A percentile compares a stretch with the other conserved stretches of the same genome.
Evolutionary conservation across 2,888 invertebrate genomes (phyloP).

Genomic region (Notodonta ziczac): DNA sequence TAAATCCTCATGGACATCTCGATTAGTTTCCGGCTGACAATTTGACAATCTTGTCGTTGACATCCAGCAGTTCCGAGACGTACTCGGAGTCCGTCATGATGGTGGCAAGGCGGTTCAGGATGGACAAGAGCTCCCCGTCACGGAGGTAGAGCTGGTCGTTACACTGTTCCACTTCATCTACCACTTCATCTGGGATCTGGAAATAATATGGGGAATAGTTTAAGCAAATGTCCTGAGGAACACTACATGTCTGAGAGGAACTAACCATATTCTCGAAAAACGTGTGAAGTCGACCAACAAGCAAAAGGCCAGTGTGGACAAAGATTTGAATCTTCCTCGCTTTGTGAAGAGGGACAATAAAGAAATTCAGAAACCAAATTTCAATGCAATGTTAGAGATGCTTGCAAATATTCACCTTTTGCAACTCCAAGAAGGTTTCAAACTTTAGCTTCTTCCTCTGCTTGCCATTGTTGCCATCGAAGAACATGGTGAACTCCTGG

Average conservation of each 20-base stretch:
- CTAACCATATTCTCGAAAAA: too few species aligned
- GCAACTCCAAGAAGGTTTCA: slow-evolving; percentile 86
- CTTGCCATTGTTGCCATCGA: slow-evolving; percentile 88
- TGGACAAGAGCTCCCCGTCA: slow-evolving; percentile 86
- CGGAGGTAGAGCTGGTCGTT: slow-evolving; percentile 89
- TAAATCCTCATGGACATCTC: not conserved
- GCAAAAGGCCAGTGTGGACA: too few species aligned
- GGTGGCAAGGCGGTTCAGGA: slow-evolving; percentile 87
- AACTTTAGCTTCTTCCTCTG: slow-evolving; percentile 91
- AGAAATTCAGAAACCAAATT: too few species aligned
- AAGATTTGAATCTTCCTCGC: too few species aligned
- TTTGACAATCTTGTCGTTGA: slow-evolving; percentile 88
- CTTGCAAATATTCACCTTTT: slow-evolving; percentile 80
- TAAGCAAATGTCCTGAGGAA: too few species aligned
- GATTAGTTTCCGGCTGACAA: slow-evolving; percentile 70
- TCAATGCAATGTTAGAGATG: not conserved
- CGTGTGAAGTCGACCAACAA: too few species aligned
- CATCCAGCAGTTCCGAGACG: slow-evolving; percentile 88
- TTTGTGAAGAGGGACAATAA: too few species aligned
- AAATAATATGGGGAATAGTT: slow-evolving; percentile 22
- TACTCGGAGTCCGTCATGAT: slow-evolving; percentile 91
- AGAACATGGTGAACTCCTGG: slow-evolving; percentile 91
- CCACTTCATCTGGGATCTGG: slow-evolving; percentile 87
- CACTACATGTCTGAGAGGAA: too few species aligned
- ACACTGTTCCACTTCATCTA: slow-evolving; percentile 87